phyloP scores from a whole-genome alignment of 2,113 vertebrate genomes.

The Hiodon alosoides region DNA sequence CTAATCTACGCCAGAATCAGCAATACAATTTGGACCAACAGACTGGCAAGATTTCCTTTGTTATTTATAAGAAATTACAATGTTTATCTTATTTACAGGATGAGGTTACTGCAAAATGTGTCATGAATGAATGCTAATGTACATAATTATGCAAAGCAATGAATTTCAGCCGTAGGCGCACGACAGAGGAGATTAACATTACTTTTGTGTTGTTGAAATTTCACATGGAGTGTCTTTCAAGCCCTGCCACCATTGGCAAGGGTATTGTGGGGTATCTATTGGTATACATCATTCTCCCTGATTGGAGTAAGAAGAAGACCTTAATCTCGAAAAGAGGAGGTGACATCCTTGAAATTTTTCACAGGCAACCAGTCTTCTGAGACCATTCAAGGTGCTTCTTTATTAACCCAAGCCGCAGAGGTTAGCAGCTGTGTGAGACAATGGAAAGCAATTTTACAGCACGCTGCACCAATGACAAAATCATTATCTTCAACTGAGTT shows the following conservation, averaged over 20 bases:
- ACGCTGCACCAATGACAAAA: background rate
- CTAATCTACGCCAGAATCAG: slow-evolving; percentile 78
- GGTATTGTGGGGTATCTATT: background rate
- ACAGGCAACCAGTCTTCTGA: background rate
- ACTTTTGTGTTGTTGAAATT: no score
- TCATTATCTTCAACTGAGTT: background rate
- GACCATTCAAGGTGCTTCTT: background rate
- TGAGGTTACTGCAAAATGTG: background rate
- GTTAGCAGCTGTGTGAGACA: background rate
- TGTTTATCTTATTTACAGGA: background rate
- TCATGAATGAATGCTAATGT: no score
- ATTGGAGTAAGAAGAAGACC: background rate
- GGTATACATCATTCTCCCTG: background rate
- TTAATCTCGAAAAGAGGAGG: background rate
- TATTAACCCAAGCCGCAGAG: background rate
- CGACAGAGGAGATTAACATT: no score
- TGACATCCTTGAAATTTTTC: background rate
- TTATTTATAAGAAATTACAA: background rate
- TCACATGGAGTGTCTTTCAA: no score
- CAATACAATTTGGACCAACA: slow-evolving; percentile 54
- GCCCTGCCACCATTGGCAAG: no score
- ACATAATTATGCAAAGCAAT: no score
- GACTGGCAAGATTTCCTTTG: slow-evolving; percentile 15
- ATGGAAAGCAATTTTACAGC: background rate
- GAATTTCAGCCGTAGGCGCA: no score